Evolutionary conservation across 2,113 vertebrate species (phyloP).

Genomic region (Cochlearius cochlearius): DNA sequence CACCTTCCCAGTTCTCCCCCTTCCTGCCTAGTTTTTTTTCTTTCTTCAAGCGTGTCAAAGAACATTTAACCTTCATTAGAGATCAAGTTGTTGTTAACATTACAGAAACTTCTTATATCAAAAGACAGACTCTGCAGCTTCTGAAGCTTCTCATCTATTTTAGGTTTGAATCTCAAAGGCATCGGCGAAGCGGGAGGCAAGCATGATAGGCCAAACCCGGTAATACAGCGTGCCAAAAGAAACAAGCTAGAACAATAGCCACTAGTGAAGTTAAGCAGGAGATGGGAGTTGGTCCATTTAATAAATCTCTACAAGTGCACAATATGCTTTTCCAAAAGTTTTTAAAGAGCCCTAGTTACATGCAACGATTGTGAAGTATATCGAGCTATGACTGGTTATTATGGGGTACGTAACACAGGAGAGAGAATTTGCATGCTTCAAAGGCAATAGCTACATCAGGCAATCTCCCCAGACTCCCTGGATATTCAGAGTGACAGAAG

Average conservation of each 20-base stretch:
- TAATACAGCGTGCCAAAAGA: background rate
- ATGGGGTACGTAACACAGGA: background rate
- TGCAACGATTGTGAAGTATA: background rate
- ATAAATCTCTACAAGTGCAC: background rate
- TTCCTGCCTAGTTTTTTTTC: background rate
- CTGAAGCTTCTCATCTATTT: background rate
- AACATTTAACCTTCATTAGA: background rate
- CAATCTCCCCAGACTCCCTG: background rate
- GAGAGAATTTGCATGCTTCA: background rate
- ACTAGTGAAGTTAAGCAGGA: background rate
- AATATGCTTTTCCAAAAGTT: background rate
- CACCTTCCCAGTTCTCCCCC: background rate
- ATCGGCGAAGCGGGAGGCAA: accelerated
- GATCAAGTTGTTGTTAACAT: background rate
- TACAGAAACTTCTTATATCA: background rate
- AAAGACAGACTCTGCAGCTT: background rate
- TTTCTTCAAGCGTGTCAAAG: background rate
- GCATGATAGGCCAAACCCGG: background rate
- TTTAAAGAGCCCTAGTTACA: background rate
- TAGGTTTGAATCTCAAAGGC: background rate
- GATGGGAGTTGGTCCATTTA: background rate
- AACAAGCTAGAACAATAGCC: background rate
- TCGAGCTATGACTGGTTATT: background rate
- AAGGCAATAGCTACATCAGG: background rate
- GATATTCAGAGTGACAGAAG: background rate